phyloP scores from a whole-genome alignment of 1,140 invertebrate genomes.

The Metopolophium dirhodum region DNA sequence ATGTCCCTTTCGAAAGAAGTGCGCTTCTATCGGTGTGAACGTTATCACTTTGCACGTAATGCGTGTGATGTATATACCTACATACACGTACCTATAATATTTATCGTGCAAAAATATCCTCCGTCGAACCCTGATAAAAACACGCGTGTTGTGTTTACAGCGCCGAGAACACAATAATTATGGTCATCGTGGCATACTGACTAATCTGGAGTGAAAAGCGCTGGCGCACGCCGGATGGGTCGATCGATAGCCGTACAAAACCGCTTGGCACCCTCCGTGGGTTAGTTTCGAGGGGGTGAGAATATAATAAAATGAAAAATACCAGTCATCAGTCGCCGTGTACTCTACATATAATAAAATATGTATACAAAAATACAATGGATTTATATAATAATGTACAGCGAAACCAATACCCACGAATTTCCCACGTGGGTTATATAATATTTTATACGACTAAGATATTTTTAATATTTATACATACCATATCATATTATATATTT shows the following conservation, averaged over 20 bases:
- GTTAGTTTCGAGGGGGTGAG: background rate
- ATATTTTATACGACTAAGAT: background rate
- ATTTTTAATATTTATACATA: conserved; percentile 9
- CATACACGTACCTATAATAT: background rate
- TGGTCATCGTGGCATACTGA: conserved; percentile 53
- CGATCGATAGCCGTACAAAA: conserved; percentile 43
- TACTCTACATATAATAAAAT: background rate
- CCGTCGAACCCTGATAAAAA: conserved; percentile 48
- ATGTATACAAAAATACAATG: background rate
- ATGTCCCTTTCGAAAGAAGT: background rate
- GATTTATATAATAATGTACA: background rate
- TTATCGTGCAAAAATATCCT: background rate
- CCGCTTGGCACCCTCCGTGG: conserved; percentile 35
- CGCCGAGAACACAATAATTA: conserved; percentile 41
- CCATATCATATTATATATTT: background rate
- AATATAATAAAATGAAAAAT: conserved; percentile 15
- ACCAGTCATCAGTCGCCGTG: background rate
- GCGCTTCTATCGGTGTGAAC: background rate
- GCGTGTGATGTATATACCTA: background rate
- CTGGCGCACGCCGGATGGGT: conserved; percentile 26
- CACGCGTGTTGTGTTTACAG: conserved; percentile 44
- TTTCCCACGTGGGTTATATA: background rate
- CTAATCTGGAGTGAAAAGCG: conserved; percentile 37
- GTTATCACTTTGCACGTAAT: background rate
- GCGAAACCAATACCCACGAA: background rate